Percentiles rank a stretch among this genome's conserved stretches.
These are phyloP conservation scores for Diplazon laetatorius DNA, from an alignment of 2,888 invertebrate species.

Conservation along the genomic window DNA sequence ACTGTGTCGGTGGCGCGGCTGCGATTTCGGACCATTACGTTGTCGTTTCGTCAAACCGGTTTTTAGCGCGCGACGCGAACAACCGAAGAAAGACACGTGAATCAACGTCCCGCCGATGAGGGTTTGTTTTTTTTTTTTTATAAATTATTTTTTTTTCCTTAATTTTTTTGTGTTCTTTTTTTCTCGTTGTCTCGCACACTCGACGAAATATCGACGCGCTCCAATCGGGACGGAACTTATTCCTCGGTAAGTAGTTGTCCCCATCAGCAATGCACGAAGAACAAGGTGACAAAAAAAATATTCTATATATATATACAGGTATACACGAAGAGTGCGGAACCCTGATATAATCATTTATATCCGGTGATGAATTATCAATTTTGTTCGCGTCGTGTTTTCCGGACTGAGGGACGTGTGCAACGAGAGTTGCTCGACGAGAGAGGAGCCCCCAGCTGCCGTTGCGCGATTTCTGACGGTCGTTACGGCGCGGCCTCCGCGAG, in stretches of 20 bases:
- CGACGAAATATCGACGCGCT: constrained; percentile 60
- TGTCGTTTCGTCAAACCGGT: constrained; percentile 74
- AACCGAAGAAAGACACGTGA: constrained; percentile 41
- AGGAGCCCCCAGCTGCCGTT: constrained; percentile 50
- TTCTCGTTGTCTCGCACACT: constrained; percentile 37
- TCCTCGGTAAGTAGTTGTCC: background rate
- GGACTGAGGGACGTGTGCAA: constrained; percentile 71
- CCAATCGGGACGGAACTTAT: constrained; percentile 49
- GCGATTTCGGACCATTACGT: constrained; percentile 68
- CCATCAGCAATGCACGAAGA: no score
- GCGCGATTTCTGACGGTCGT: constrained; percentile 55
- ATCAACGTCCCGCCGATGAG: constrained; percentile 37
- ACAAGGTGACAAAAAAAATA: no score
- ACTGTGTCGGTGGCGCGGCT: constrained; percentile 54
- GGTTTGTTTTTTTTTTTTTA: background rate
- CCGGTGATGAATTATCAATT: constrained; percentile 77
- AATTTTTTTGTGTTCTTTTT: constrained; percentile 16
- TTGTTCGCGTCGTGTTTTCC: constrained; percentile 75
- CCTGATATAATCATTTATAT: constrained; percentile 75
- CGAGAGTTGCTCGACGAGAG: no score
- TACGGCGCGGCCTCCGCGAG: constrained; percentile 55
- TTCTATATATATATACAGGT: no score
- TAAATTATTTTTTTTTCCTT: background rate
- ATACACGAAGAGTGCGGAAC: constrained; percentile 25
- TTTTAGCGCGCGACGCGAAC: constrained; percentile 57